phyloP scores from a whole-genome alignment of 1,140 invertebrate genomes.

The Wasmannia auropunctata region DNA sequence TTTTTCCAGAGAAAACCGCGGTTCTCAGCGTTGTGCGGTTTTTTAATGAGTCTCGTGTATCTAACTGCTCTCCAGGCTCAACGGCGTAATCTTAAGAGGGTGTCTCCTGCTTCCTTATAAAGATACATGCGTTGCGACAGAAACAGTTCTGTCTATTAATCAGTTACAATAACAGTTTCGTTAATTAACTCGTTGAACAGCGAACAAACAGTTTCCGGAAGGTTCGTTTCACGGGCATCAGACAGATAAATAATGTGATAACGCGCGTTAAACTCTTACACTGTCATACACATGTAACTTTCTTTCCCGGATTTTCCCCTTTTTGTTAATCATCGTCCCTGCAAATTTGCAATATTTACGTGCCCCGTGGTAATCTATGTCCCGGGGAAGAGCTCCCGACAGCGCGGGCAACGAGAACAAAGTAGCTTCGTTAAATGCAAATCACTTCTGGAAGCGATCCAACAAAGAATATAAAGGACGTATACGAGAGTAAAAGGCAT shows the following conservation, averaged over 20 bases:
- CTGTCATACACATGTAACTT: not conserved
- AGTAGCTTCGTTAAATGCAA: slow-evolving; percentile 69
- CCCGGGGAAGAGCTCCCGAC: not conserved
- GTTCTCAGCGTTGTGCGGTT: slow-evolving; percentile 47
- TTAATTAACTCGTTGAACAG: not conserved
- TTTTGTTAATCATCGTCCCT: not conserved
- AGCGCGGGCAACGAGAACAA: slow-evolving; percentile 34
- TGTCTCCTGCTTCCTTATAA: not conserved
- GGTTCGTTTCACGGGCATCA: not conserved
- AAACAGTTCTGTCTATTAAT: not conserved
- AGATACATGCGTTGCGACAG: not conserved
- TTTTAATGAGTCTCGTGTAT: slow-evolving; percentile 69
- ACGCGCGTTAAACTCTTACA: not conserved
- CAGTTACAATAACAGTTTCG: not conserved
- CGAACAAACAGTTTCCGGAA: not conserved
- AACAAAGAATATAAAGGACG: slow-evolving; percentile 50
- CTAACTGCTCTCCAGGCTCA: slow-evolving; percentile 28
- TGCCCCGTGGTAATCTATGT: not conserved
- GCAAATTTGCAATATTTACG: slow-evolving; percentile 59
- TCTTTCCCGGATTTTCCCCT: not conserved
- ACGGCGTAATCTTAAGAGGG: slow-evolving; percentile 46
- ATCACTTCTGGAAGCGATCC: slow-evolving; percentile 64
- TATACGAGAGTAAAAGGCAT: slow-evolving; percentile 55
- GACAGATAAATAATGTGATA: not conserved
- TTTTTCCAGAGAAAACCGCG: slow-evolving; percentile 45